Percentiles rank a stretch among this genome's conserved stretches.
Evolutionary conservation across 2,888 invertebrate species (phyloP).

Genomic region (Phoronis australis): DNA sequence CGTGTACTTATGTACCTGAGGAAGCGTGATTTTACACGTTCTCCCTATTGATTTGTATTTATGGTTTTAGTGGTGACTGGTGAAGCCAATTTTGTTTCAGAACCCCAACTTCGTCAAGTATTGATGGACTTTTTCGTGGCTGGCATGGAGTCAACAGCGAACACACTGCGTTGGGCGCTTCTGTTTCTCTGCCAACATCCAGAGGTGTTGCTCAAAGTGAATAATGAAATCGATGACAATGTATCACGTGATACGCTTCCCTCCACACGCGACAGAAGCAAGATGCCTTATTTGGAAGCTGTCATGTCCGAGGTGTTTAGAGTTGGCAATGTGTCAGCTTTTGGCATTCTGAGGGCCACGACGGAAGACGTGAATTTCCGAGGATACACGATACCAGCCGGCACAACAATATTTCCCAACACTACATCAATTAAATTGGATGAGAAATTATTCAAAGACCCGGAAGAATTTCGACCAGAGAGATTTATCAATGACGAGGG

Average conservation of each 20-base stretch:
- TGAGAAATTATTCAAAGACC: slow-evolving; percentile 1
- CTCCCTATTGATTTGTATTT: too few relatives aligned
- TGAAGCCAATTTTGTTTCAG: too few relatives aligned
- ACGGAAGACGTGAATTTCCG: slow-evolving; percentile 3
- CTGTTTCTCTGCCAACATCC: slow-evolving; percentile 5
- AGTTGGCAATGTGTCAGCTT: slow-evolving; percentile 5
- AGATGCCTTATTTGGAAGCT: slow-evolving; percentile 8
- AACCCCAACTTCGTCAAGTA: not conserved
- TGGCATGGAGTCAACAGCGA: slow-evolving; percentile 7
- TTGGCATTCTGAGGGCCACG: slow-evolving; percentile 5
- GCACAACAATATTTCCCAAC: not conserved
- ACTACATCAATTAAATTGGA: not conserved
- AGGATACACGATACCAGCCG: slow-evolving; percentile 6
- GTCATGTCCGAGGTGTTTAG: slow-evolving; percentile 7
- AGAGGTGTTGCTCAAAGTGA: slow-evolving; percentile 3
- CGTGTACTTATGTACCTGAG: too few relatives aligned
- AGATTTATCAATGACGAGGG: not conserved
- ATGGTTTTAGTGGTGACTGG: too few relatives aligned
- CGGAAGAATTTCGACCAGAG: slow-evolving; percentile 5
- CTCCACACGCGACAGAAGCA: not conserved
- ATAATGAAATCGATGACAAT: slow-evolving; percentile 5
- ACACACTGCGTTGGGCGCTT: slow-evolving; percentile 5
- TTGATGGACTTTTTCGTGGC: slow-evolving; percentile 5
- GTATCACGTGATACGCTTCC: slow-evolving; percentile 1
- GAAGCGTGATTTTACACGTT: too few relatives aligned